Base-by-base conservation (phyloP, 2,113 vertebrate genomes). In the Rhinoderma darwinii region DNA sequence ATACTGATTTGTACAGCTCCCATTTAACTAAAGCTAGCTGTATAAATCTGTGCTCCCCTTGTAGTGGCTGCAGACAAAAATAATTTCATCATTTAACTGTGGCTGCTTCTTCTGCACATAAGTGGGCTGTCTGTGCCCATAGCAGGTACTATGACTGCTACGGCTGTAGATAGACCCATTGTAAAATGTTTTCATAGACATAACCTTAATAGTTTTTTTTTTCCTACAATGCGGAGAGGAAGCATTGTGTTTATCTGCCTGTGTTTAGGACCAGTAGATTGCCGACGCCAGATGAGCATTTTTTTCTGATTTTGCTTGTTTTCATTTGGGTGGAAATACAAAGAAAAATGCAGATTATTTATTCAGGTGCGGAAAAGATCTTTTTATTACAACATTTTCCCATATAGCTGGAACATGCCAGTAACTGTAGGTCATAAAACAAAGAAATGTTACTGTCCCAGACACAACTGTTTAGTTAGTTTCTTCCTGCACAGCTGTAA, bases 401-500 rank as follows among this genome's bases (percentile, higher is more conserved):
- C 77, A 80, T 56, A 59, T n/a, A 82, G 37, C 43, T 81, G 54
- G 54, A 44, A 63, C 79, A 30, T 82, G 79, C 37, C 79, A 44
- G 41, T 63, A 82, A 66, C 56, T 27, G 37, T 15, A 43, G 50
- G 11, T n/a, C 41, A 85, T 85, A 61, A 63, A 32, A 39, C 74
- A 66, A 51, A 77, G 27, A 47, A 79, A 68, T 51, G 59, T 51
- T 86, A 78, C 59, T 50, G 75, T 68, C 59, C 37, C 75, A 79
- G 84, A 86, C 84, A 86, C 59, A 68, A 77, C 43, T 86, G 84
- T 86, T 78, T 86, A 47, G 39, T 14, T 86, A n/a, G 59, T 15
- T 14, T 72, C 76, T 86, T 72, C 61, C 76, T 80, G 63, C 56
- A 80, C 75, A 86, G 84, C 84, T 86, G 84, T 56, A 80, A 68